These are phyloP conservation scores for Hypena proboscidalis DNA, from an alignment of 2,888 invertebrate genomes.

Conservation along the genomic window DNA sequence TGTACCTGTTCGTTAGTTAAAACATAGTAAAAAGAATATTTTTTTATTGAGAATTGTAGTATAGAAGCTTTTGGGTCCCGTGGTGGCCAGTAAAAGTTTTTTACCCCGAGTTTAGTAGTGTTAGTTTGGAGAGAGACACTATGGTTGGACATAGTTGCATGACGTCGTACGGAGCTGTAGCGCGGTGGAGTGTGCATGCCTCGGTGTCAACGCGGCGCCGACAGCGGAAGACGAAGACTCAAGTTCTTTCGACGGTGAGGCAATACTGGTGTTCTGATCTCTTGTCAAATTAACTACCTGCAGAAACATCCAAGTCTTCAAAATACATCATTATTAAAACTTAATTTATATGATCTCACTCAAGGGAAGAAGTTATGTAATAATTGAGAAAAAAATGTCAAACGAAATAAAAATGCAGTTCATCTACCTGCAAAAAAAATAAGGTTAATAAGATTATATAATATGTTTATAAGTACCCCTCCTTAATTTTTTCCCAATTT, in stretches of 20 bases:
- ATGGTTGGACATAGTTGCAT: slow-evolving; percentile 73
- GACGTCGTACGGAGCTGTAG: slow-evolving; percentile 60
- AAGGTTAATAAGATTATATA: no score
- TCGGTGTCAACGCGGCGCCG: slow-evolving; percentile 49
- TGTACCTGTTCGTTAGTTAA: slow-evolving; percentile 53
- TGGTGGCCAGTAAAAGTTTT: slow-evolving; percentile 59
- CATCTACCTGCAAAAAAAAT: no score
- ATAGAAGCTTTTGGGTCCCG: slow-evolving; percentile 66
- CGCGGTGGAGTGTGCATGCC: slow-evolving; percentile 74
- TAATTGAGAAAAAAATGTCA: no score
- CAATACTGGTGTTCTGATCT: slow-evolving; percentile 50
- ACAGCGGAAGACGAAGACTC: slow-evolving; percentile 51
- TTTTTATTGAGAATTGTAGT: slow-evolving; percentile 62
- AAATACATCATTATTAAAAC: no score
- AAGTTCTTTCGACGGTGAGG: slow-evolving; percentile 53
- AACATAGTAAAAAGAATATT: slow-evolving; percentile 51
- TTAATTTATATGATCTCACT: no score
- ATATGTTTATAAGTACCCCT: no score
- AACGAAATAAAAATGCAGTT: no score
- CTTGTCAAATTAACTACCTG: slow-evolving; percentile 29
- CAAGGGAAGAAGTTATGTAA: no score
- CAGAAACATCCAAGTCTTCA: no score
- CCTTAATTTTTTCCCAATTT: no score
- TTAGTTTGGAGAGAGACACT: slow-evolving; percentile 44
- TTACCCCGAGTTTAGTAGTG: slow-evolving; percentile 49